Conservation (phyloP, 2,113 vertebrate species). For the Merops nubicus region DNA sequence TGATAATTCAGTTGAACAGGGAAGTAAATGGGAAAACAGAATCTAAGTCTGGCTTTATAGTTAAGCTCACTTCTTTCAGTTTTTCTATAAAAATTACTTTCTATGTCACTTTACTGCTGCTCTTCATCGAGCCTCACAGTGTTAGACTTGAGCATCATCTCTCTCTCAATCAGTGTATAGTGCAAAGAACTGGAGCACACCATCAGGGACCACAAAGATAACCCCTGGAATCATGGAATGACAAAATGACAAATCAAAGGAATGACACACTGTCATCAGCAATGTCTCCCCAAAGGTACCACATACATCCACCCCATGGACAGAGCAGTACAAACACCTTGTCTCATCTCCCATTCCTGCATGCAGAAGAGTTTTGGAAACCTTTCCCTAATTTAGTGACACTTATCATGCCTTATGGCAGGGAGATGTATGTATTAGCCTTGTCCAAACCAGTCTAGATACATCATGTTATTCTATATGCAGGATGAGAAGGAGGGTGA, state of each 20-base stretch:
- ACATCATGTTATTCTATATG: background rate
- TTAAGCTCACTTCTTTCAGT: background rate
- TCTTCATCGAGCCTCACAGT: rapidly evolving
- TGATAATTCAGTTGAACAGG: background rate
- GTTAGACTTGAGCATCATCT: no score
- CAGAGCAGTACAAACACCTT: background rate
- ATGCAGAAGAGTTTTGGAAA: background rate
- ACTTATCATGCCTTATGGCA: background rate
- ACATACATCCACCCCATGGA: rapidly evolving
- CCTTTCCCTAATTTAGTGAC: background rate
- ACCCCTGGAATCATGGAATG: no score
- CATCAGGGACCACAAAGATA: rapidly evolving
- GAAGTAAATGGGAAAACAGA: background rate
- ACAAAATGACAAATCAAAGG: no score
- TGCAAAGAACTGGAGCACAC: background rate
- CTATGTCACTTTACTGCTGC: no score
- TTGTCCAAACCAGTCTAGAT: background rate
- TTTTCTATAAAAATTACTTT: background rate
- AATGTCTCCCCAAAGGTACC: background rate
- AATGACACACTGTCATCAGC: background rate
- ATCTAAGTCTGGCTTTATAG: no score
- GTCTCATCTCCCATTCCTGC: background rate
- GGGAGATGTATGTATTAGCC: background rate
- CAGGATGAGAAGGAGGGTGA: rapidly evolving
- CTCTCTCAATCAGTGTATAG: background rate